These are phyloP conservation scores for Lanius collurio DNA, from an alignment of 2,113 vertebrate genomes.

Conservation along the genomic window DNA sequence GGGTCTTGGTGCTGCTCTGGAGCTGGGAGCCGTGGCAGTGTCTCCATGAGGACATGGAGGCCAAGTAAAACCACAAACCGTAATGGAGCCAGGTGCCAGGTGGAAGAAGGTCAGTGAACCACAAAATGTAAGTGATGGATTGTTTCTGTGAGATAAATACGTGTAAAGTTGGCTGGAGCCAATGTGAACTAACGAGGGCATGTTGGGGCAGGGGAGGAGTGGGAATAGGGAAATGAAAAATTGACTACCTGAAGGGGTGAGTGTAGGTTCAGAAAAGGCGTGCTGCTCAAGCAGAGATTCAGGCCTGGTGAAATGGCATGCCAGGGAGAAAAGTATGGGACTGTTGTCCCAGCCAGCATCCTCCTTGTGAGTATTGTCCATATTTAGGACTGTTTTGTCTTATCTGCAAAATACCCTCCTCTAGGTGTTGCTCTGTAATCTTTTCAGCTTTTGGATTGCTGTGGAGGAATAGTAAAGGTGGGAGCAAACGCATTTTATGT, in stretches of 20 bases:
- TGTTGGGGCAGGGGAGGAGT: neutral
- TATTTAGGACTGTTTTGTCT: neutral
- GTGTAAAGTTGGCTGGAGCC: neutral
- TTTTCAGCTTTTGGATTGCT: neutral
- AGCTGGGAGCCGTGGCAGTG: neutral
- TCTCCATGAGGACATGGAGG: neutral
- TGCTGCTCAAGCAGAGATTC: neutral
- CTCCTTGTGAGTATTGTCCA: neutral
- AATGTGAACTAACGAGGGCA: neutral
- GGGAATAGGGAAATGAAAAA: neutral
- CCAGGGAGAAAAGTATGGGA: neutral
- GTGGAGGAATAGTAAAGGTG: neutral
- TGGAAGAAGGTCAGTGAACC: neutral
- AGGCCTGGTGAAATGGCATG: neutral
- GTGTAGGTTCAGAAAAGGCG: neutral
- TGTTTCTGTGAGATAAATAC: neutral
- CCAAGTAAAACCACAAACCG: neutral
- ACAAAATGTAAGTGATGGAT: neutral
- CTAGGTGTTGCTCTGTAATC: neutral
- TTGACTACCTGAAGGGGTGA: fast-evolving
- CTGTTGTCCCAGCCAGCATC: neutral
- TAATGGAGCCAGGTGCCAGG: neutral
- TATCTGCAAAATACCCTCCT: neutral
- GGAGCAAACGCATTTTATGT: neutral
- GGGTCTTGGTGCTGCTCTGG: neutral